Evolutionary conservation across 2,888 invertebrate species (phyloP), one percentile per base, ranked within the genome.

Genomic region (Physocephala rufipes): DNA sequence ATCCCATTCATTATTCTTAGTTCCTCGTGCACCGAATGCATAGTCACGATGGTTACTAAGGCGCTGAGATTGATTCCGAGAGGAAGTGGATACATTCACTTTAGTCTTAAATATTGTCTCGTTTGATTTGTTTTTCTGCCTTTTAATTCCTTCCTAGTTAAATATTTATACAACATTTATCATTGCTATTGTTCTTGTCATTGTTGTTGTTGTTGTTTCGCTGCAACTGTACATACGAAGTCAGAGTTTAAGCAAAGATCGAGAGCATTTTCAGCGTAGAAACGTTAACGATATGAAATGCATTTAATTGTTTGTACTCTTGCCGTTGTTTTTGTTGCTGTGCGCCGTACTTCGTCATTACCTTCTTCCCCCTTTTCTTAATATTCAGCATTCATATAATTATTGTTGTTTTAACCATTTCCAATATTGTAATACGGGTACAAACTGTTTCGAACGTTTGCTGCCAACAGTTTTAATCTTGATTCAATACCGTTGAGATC

Each of bases 31-130:
- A 24, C 28, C 58, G 24, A 43, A 16, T 45, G 66, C 62, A 63
- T 61, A 64, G 69, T 67, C 71, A 72, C 71, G 73, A n/a, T n/a
- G n/a, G n/a, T n/a, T n/a, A n/a, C 76, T 76, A 76, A 77, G 73
- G 74, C 74, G 74, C 70, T 71, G 83, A 85, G 84, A 84, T 85
- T 85, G 84, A 84, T 84, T 85, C 82, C 83, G 83, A 85, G 83
- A 85, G 84, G 83, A 85, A 84, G 81, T 80, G 79, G 80, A 80
- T 82, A 74, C 76, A 72, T 73, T 76, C 71, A 62, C 70, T 69
- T 65, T 72, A 73, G 74, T 76, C 76, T 74, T 78, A 78, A 71
- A 73, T 76, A 66, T 76, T 71, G 66, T 74, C 76, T 77, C 76
- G 76, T 77, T 73, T 71, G 45, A 67, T 70, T 72, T 73, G 65